phyloP scores from a whole-genome alignment of 2,888 invertebrate genomes.

The Eulithis testata region DNA sequence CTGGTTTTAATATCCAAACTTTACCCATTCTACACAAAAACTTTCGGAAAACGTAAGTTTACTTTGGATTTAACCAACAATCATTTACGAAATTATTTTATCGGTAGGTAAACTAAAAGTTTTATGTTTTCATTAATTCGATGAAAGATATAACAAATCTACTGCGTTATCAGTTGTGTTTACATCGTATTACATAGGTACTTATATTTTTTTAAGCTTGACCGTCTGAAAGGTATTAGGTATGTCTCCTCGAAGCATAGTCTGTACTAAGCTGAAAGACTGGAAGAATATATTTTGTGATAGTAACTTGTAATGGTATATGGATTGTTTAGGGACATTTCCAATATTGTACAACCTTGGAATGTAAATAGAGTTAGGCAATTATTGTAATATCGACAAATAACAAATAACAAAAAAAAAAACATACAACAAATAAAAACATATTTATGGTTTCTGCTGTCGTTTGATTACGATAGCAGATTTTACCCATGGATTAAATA shows the following conservation, averaged over 20 bases:
- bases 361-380: background rate
- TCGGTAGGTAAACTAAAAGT: background rate
- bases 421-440: too few species aligned
- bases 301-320: background rate
- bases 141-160: background rate
- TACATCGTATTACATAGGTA: background rate
- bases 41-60: background rate
- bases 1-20: constrained; percentile 4
- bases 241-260: background rate
- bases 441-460: too few species aligned
- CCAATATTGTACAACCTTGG: background rate
- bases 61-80: background rate
- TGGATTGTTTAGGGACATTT: background rate
- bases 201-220: too few species aligned
- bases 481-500: too few species aligned
- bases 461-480: too few species aligned
- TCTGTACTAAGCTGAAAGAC: background rate
- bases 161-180: background rate
- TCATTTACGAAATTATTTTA: background rate
- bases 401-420: too few species aligned
- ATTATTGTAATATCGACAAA: too few species aligned
- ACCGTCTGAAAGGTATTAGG: background rate
- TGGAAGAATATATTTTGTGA: too few species aligned
- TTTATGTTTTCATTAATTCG: constrained; percentile 7
- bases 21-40: constrained; percentile 1